A percentile compares a stretch with the other conserved stretches of the same genome.
Evolutionary conservation across 2,888 invertebrate genomes (phyloP).

Genomic region (Agrilus mali): DNA sequence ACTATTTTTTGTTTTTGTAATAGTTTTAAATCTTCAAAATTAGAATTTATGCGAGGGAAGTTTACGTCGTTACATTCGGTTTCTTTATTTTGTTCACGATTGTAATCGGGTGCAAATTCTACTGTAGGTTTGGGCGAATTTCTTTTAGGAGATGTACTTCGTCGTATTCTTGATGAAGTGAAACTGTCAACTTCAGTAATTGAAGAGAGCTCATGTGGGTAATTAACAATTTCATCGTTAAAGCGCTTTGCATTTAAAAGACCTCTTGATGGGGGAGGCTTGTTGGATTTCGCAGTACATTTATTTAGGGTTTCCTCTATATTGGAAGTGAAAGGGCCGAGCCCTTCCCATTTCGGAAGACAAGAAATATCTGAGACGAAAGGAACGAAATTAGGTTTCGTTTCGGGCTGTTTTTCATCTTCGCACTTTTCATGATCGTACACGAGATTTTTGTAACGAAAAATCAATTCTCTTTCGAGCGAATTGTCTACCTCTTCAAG

Average conservation of each 20-base stretch:
- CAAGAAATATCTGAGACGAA: constrained; percentile 30
- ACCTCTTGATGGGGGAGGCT: constrained; percentile 29
- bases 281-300: constrained; percentile 6
- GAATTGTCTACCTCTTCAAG: too few species aligned
- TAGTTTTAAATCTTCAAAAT: too few species aligned
- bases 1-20: too few species aligned
- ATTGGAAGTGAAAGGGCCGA: background rate
- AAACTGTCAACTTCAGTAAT: constrained; percentile 32
- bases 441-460: background rate
- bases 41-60: too few species aligned
- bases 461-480: background rate
- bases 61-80: too few species aligned
- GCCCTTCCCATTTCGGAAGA: constrained; percentile 23
- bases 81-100: too few species aligned
- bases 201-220: constrained; percentile 32
- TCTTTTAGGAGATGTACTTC: constrained; percentile 4
- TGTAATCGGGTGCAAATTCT: too few species aligned
- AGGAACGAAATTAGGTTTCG: constrained; percentile 20
- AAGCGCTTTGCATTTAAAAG: constrained; percentile 20
- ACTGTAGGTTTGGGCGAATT: constrained; percentile 1
- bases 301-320: constrained; percentile 1
- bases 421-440: background rate
- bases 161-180: constrained; percentile 18
- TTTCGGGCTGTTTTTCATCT: constrained; percentile 4
- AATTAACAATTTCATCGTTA: constrained; percentile 21